Evolutionary conservation across 2,113 vertebrate species (phyloP).

Genomic region (Cyprinodon variegatus): DNA sequence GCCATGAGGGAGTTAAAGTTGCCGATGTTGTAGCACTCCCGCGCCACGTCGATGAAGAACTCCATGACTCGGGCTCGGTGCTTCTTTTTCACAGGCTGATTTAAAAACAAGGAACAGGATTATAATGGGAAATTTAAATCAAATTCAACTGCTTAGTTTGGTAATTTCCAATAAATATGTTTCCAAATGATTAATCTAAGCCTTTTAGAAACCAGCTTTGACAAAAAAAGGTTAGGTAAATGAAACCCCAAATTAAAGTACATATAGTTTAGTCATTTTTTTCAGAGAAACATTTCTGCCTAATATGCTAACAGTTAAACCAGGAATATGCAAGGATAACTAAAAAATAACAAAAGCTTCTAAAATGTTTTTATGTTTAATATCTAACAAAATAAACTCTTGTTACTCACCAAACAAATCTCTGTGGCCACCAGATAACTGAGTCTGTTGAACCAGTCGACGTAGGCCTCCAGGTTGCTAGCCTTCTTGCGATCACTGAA

Average conservation of each 20-base stretch:
- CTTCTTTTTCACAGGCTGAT: conserved; percentile 93
- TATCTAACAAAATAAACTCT: background rate
- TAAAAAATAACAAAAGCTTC: background rate
- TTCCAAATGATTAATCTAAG: no score
- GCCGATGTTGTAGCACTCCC: conserved; percentile 96
- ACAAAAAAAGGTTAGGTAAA: no score
- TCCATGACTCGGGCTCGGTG: conserved; percentile 91
- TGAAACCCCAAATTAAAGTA: no score
- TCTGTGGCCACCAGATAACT: conserved; percentile 96
- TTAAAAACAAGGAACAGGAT: background rate
- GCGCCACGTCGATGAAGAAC: conserved; percentile 94
- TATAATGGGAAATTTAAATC: background rate
- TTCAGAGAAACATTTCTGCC: background rate
- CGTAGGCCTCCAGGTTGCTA: conserved; percentile 89
- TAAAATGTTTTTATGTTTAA: background rate
- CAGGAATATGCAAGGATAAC: no score
- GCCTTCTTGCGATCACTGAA: conserved; percentile 87
- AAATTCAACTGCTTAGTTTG: background rate
- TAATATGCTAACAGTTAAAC: background rate
- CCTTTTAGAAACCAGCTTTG: no score
- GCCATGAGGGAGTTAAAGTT: conserved; percentile 99
- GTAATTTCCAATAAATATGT: background rate
- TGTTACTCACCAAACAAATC: conserved; percentile 90
- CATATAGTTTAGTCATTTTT: background rate
- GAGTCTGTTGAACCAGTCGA: conserved; percentile 97